Evolutionary conservation across 2,888 invertebrate species (phyloP), one percentile per base, ranked within the genome.

Genomic region (Odontocolon sp.): DNA sequence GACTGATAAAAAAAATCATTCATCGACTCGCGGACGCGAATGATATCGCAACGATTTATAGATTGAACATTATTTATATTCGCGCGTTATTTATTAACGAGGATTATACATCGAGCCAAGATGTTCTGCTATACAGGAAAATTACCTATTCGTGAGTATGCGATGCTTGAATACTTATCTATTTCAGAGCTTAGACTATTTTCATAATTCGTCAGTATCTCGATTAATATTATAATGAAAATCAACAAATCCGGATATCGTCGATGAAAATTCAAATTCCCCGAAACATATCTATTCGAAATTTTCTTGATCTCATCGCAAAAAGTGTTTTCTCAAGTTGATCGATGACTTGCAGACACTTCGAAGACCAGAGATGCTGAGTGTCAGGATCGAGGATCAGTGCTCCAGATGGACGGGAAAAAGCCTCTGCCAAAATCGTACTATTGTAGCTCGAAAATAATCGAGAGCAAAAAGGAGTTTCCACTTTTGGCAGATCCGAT

Each of bases 41-140:
- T 26, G n/a, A 6, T 23, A 28, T 3, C 28, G 8, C 28, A 3
- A 42, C 18, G 45, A 45, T 45, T 61, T 1, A 31, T 31, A 18
- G 1, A 16, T 18, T 21, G 3, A 31, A 33, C 33, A 31, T 33
- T 36, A 33, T 33, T 63, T 23, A 11, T 14, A 14, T 23, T 47
- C 16, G 11, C 21, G 2, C 2, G 47, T 14, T 45, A 31, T 26
- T 50, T 14, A 9, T n/a, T 23, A 9, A 26, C 67, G 14, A 50
- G 61, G 68, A 68, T 68, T 67, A 56, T 36, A 14, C 36, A 40
- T 18, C 47, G 47, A 28, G 8, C 8, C 38, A 68, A 16, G 14
- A 77, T 77, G 77, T 63, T 77, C 26, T 33, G 72, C 63, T 72
- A 68, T 42, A 68, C 66, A 8, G 68, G 67, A 42, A 63, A 42